Evolutionary conservation across 2,797 vertebrate genomes (phyloP).

Genomic region (Periparus ater): DNA sequence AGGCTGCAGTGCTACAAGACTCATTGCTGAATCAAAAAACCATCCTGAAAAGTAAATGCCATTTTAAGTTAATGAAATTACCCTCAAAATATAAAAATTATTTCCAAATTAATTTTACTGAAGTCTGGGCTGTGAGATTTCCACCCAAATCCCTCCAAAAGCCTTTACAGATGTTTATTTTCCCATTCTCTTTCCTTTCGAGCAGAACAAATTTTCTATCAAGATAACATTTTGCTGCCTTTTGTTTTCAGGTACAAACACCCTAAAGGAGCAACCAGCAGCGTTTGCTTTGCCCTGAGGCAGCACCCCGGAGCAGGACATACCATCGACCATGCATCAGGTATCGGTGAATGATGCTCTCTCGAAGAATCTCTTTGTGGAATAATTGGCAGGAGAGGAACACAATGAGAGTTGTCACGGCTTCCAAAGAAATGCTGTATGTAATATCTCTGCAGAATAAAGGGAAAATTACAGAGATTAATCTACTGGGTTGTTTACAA

Average conservation of each 20-base stretch:
- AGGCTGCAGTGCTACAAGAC: background rate
- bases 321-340: slow-evolving; percentile 93
- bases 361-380: slow-evolving; percentile 91
- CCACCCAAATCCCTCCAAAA: background rate
- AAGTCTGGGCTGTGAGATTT: background rate
- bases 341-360: slow-evolving; percentile 88
- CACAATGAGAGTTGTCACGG: slow-evolving; percentile 90
- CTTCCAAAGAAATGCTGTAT: slow-evolving; percentile 94
- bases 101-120: background rate
- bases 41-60: background rate
- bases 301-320: slow-evolving; percentile 17
- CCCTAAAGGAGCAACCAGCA: rapidly evolving
- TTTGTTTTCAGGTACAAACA: background rate
- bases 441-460: slow-evolving; percentile 88
- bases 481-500: background rate
- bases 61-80: background rate
- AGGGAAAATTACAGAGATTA: background rate
- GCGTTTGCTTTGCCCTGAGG: background rate
- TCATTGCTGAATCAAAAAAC: background rate
- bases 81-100: background rate
- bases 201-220: background rate
- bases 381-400: slow-evolving; percentile 98
- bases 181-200: background rate
- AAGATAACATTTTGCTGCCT: background rate
- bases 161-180: background rate